Evolutionary conservation across 2,113 vertebrate species (phyloP).

Genomic region (Alces alces): DNA sequence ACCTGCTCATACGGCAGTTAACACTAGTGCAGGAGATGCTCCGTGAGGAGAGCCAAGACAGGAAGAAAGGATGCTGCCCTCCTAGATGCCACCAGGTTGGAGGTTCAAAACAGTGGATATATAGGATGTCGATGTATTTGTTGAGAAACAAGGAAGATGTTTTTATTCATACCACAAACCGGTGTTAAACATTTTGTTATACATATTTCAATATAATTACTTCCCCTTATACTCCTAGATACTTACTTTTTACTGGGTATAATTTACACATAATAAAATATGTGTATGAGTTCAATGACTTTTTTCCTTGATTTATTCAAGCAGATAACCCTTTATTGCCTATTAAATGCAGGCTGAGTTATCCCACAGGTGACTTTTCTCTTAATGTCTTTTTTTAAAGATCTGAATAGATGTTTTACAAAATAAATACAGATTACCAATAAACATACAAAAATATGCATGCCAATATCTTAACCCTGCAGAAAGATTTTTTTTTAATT

Average conservation of each 20-base stretch:
- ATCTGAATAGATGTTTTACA: background rate
- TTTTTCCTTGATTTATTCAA: background rate
- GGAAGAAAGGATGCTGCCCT: no score
- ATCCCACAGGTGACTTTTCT: background rate
- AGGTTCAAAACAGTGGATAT: background rate
- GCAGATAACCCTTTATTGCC: background rate
- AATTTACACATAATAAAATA: background rate
- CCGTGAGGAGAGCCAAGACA: accelerated
- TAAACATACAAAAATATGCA: background rate
- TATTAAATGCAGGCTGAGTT: background rate
- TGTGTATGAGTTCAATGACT: background rate
- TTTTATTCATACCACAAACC: background rate
- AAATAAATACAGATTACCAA: background rate
- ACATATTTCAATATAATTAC: background rate
- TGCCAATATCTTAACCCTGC: background rate
- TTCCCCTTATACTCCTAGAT: background rate
- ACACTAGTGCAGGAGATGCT: accelerated
- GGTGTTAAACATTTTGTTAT: background rate
- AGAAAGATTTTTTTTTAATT: background rate
- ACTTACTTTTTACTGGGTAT: background rate
- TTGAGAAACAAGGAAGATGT: background rate
- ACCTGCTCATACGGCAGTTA: background rate
- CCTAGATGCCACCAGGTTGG: accelerated
- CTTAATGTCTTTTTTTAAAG: background rate
- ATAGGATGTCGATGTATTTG: background rate